Evolutionary conservation across 2,113 vertebrate genomes (phyloP).

Genomic region (Harpagus bidentatus): DNA sequence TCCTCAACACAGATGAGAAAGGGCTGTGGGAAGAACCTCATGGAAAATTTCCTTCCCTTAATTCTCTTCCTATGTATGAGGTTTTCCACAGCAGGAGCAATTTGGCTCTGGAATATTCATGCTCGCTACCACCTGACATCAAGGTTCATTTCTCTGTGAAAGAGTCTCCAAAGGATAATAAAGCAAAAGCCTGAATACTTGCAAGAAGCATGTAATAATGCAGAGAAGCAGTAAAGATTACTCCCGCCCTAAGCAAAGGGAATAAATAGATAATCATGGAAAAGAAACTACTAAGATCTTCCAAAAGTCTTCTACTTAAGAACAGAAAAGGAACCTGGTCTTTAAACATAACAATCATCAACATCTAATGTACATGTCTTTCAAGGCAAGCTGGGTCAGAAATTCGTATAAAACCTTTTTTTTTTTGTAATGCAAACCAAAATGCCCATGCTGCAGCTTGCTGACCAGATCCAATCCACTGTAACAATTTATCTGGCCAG

Average conservation of each 20-base stretch:
- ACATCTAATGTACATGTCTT: rapidly evolving
- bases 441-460: not conserved
- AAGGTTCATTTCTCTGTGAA: conserved; percentile 40
- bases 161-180: conserved; percentile 44
- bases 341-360: not conserved
- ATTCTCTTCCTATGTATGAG: not conserved
- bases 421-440: rapidly evolving
- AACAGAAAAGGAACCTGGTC: not conserved
- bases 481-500: not conserved
- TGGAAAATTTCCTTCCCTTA: not conserved
- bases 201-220: conserved; percentile 13
- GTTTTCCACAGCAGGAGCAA: not conserved
- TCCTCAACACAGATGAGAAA: not conserved
- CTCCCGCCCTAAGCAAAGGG: not conserved
- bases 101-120: conserved; percentile 45
- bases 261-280: not conserved
- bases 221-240: not conserved
- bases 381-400: not conserved
- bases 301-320: not conserved
- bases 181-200: conserved; percentile 27
- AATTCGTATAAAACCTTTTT: not conserved
- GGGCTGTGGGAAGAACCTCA: not conserved
- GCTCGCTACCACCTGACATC: conserved; percentile 28
- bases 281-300: not conserved
- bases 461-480: not conserved